Evolutionary conservation across 2,888 invertebrate genomes (phyloP), one percentile per base, ranked within the genome.

Genomic region (Ormia ochracea): DNA sequence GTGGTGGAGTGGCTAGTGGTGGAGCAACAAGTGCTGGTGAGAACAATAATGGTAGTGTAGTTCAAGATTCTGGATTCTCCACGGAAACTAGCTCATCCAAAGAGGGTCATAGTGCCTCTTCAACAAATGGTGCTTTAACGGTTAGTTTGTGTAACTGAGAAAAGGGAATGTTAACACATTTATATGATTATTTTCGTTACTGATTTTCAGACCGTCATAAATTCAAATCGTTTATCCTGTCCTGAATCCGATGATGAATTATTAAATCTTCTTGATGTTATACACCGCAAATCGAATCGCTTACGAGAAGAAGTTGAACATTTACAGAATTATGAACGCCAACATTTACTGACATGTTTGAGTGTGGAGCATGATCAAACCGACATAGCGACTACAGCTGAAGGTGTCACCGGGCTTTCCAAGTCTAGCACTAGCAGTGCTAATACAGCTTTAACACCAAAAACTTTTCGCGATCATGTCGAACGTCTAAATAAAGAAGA

Each of bases 51-150:
- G 91, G 91, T 45, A 92, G 92, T 70, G 92, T 93, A 79, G 92
- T 94, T 23, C 94, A 94, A 87, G 96, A 96, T 90, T 96, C 96
- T 58, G 96, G 96, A 69, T 96, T 96, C 91, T 96, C 96, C 89
- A 96, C 96, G 78, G 96, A 96, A 90, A 95, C 96, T 63, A 95
- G 95, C 66, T 94, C 94, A 86, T 95, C 94, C 85, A 94, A 94
- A 89, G 94, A 94, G 88, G 94, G 95, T 82, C 94, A 95, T 86
- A 93, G 93, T 87, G 92, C 93, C 54, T 93, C 94, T 21, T 93
- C 94, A 72, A 92, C 92, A 82, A 92, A 92, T 76, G 90, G 90
- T 83, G 90, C 91, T 83, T 89, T 91, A 83, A 90, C 87, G 90
- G 92, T 89, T 65, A 69, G 23, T 36, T 45, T 0, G n/a, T 41